A percentile compares a stretch with the other conserved stretches of the same genome.
phyloP scores from a whole-genome alignment of 2,888 invertebrate genomes.

The Tenodera sinensis region DNA sequence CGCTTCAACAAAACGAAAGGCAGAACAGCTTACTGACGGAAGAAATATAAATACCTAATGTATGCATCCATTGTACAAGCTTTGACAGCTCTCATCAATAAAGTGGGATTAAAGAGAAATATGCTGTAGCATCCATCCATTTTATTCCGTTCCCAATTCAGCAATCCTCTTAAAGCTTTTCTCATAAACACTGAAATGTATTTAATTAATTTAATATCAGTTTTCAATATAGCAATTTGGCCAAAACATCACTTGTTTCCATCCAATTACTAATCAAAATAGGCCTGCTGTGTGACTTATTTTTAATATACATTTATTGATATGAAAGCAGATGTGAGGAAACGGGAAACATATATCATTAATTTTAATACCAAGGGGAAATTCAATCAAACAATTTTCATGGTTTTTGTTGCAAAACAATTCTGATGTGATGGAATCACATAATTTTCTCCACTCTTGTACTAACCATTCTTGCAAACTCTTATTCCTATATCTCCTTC shows the following conservation, averaged over 20 bases:
- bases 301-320: not conserved
- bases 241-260: not conserved
- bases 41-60: not conserved
- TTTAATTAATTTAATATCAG: not conserved
- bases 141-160: not conserved
- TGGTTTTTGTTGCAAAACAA: not conserved
- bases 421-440: too few species aligned
- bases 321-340: not conserved
- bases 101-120: not conserved
- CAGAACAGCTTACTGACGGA: not conserved
- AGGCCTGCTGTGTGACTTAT: not conserved
- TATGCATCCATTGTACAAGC: not conserved
- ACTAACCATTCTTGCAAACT: too few species aligned
- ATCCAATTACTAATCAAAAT: not conserved
- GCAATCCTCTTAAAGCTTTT: not conserved
- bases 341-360: not conserved
- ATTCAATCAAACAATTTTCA: not conserved
- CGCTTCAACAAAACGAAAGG: not conserved
- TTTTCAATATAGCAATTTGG: not conserved
- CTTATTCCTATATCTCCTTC: too few species aligned
- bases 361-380: not conserved
- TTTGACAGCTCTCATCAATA: not conserved
- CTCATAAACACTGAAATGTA: not conserved
- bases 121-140: not conserved
- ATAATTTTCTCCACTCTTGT: too few species aligned